Evolutionary conservation across 1,140 invertebrate genomes (phyloP), one percentile per base, ranked within the genome.

Genomic region (Drosophila tristis): DNA sequence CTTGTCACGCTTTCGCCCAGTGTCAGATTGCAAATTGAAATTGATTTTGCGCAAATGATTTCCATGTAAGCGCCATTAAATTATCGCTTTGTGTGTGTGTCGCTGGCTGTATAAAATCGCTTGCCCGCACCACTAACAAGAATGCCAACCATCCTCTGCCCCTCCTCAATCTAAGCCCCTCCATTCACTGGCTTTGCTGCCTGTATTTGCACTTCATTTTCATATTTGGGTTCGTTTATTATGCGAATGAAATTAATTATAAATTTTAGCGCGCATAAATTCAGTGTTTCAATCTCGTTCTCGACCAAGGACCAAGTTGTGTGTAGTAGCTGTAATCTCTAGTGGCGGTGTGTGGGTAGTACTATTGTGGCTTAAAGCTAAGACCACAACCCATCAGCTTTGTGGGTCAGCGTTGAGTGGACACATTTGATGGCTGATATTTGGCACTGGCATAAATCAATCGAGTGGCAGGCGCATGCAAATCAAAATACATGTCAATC

Each of bases 141-240:
- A 35, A 55, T 55, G 44, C n/a, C 42, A 15, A 16, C 23, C 5
- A 11, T 45, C 15, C 23, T 1, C 39, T 39, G 2, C 26, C 43
- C 42, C 11, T 2, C 6, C 16, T 20, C 54, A 39, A 42, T 45
- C 25, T 7, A 29, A 53, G 50, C 8, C 45, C 60, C 39, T 56
- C 62, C 51, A 63, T 44, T 29, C 49, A 43, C 43, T 42, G 35
- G 7, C 51, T 43, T 20, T 58, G 25, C 53, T 63, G 59, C 31
- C 48, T 68, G 49, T 85, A 79, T 87, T 85, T 78, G 78, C 74
- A 70, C 74, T 86, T 86, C 56, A 86, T 86, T 87, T 87, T 86
- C 82, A 86, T 87, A 87, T 86, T 86, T 86, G 82, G 87, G 74
- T 75, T 86, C 78, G 86, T 87, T 87, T 89, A 82, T 89, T 87